These are phyloP conservation scores for Dynastes grantii DNA, from an alignment of 2,888 invertebrate genomes.

Conservation along the genomic window DNA sequence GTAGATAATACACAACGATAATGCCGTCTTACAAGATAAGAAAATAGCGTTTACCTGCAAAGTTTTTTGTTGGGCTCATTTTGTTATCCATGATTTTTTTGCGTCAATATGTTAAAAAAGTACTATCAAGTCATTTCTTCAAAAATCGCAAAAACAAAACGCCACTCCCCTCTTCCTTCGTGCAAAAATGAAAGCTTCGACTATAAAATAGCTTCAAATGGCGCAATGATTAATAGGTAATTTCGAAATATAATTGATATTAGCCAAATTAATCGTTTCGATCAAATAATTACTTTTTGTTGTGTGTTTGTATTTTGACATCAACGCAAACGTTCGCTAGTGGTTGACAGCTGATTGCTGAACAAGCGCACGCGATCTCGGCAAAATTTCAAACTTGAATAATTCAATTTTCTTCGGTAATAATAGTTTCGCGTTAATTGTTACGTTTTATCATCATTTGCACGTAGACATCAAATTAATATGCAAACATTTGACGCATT, in stretches of 20 bases:
- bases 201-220: constrained; percentile 26
- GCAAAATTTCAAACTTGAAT: not conserved
- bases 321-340: constrained; percentile 29
- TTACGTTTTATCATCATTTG: constrained; percentile 8
- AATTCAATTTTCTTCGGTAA: not conserved
- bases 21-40: constrained; percentile 18
- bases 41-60: constrained; percentile 68
- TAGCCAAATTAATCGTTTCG: constrained; percentile 35
- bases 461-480: constrained; percentile 15
- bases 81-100: constrained; percentile 55
- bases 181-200: constrained; percentile 36
- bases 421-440: constrained; percentile 6
- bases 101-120: constrained; percentile 36
- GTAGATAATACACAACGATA: constrained; percentile 31
- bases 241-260: constrained; percentile 36
- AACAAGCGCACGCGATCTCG: constrained; percentile 11
- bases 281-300: constrained; percentile 34
- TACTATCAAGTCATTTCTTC: constrained; percentile 44
- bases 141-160: constrained; percentile 40
- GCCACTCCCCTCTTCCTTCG: constrained; percentile 38
- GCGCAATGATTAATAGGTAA: constrained; percentile 15
- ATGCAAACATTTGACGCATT: constrained; percentile 24
- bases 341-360: constrained; percentile 50
- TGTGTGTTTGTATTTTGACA: constrained; percentile 48
- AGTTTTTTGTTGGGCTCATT: constrained; percentile 70